Base-by-base conservation (phyloP, 2,113 vertebrate species). In the Leucoraja erinaceus region DNA sequence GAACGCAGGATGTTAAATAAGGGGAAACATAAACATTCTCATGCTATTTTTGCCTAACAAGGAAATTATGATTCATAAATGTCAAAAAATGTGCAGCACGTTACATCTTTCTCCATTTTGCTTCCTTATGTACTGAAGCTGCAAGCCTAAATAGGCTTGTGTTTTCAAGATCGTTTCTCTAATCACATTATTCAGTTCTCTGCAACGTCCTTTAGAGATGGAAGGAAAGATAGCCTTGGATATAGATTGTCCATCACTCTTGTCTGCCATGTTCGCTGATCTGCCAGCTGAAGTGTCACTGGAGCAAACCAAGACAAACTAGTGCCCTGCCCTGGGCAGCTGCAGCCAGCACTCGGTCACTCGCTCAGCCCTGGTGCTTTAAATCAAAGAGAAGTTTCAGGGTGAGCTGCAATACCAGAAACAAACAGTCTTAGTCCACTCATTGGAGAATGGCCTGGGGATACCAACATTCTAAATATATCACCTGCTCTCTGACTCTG, bases 331-430 rank as follows among this genome's bases (percentile, higher is more conserved):
- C 59, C 59, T 31, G 14, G n/a, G 59, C n/a, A 63, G 59, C n/a
- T 63, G 22, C 14, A 31, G 4, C 59, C 59, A 63, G 59, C n/a
- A 88, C 18, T 88, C 59, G 38, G 1, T 47, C 38, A 47, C 28
- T n/a, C 63, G 83, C 59, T 56, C 59, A 31, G 56, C 11, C 11
- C 83, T 88, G 83, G 28, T 63, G 28, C 12, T n/a, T 59, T 88
- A 61, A n/a, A 66, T 88, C 11, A 88, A n/a, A 63, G 83, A 31
- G 83, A 63, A 31, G n/a, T 61, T 88, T 88, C n/a, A 88, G 83
- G 83, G 12, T 63, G 83, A 88, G 83, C 59, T 18, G 31, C 59
- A 59, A 66, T 28, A 56, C 79, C 5, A 28, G 10, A 83, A 83
- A 59, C 22, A 83, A 59, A 14, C 59, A n/a, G n/a, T n/a, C 83